These are phyloP conservation scores for Thyatira batis DNA, from an alignment of 2,888 invertebrate genomes.

Conservation along the genomic window DNA sequence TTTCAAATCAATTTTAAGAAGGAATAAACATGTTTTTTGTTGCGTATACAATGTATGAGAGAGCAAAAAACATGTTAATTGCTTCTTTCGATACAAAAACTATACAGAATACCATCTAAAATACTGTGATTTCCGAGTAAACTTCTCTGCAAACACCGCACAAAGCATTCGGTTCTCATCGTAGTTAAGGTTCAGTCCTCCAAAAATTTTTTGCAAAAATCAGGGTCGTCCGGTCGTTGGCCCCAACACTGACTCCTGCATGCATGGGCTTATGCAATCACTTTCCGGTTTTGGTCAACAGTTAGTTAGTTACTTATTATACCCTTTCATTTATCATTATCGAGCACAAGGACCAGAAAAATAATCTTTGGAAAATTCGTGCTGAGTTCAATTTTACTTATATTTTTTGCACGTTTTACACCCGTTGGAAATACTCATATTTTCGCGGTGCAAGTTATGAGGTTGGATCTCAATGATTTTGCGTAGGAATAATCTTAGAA, in stretches of 20 bases:
- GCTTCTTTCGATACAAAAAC: too few relatives aligned
- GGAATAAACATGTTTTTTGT: too few relatives aligned
- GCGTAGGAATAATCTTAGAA: too few relatives aligned
- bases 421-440: too few relatives aligned
- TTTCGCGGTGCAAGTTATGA: too few relatives aligned
- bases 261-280: constrained; percentile 66
- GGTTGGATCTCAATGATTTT: too few relatives aligned
- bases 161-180: neutral
- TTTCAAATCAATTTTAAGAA: too few relatives aligned
- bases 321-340: constrained; percentile 47
- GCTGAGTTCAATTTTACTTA: neutral
- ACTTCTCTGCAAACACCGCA: neutral
- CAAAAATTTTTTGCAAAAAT: constrained; percentile 53
- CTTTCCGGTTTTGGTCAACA: constrained; percentile 54
- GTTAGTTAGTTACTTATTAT: constrained; percentile 29
- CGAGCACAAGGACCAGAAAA: constrained; percentile 32
- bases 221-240: constrained; percentile 59
- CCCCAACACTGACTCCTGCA: constrained; percentile 52
- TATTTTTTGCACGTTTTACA: too few relatives aligned
- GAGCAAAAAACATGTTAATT: too few relatives aligned
- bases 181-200: constrained; percentile 11
- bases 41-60: too few relatives aligned
- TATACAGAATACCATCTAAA: too few relatives aligned
- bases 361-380: constrained; percentile 6
- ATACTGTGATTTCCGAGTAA: too few relatives aligned